These are phyloP conservation scores for Eublepharis macularius DNA, from an alignment of 2,113 vertebrate genomes.

Conservation along the genomic window DNA sequence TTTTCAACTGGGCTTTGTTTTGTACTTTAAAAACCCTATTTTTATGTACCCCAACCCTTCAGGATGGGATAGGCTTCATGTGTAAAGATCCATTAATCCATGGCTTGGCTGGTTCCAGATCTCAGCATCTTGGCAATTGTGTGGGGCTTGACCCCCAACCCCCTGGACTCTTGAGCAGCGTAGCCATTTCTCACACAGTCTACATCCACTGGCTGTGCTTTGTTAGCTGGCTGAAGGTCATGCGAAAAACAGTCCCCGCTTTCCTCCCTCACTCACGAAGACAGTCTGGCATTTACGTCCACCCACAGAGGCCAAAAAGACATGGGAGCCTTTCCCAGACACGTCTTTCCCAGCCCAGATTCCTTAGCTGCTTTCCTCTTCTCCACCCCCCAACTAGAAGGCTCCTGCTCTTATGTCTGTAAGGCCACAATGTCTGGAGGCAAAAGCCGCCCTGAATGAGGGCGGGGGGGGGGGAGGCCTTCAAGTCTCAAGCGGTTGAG, in stretches of 20 bases:
- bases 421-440: background rate
- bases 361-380: background rate
- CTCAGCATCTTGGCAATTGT: background rate
- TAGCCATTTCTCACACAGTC: background rate
- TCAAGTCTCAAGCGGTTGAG: background rate
- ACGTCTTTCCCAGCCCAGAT: background rate
- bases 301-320: background rate
- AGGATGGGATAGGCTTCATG: background rate
- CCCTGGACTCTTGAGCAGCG: background rate
- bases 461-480: too few species aligned
- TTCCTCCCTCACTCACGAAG: background rate
- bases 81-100: background rate
- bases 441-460: background rate
- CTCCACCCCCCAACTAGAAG: background rate
- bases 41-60: background rate
- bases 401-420: background rate
- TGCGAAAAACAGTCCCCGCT: background rate
- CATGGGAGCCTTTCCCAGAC: background rate
- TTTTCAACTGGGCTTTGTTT: background rate
- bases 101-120: too few species aligned
- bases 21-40: background rate
- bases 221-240: too few species aligned
- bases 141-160: too few species aligned
- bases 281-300: background rate
- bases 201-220: too few species aligned